These are phyloP conservation scores for Scophthalmus maximus DNA, from an alignment of 2,113 vertebrate genomes.

Conservation along the genomic window DNA sequence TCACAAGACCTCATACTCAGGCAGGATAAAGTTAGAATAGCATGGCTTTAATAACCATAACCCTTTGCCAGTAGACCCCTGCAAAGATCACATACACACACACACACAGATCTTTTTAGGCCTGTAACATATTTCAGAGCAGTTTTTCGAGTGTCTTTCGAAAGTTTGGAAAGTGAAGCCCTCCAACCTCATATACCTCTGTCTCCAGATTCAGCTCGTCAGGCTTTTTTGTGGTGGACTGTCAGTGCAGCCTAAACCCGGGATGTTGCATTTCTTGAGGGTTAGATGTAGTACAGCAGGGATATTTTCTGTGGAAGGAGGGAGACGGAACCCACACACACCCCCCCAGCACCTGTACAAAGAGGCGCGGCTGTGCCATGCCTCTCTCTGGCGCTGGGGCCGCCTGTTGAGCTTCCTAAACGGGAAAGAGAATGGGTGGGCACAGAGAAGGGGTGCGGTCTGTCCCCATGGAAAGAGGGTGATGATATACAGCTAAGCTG, in stretches of 20 bases:
- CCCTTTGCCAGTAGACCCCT: not conserved
- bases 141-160: not conserved
- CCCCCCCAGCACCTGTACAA: conserved; percentile 47
- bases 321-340: conserved; percentile 34
- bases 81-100: not conserved
- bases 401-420: conserved; percentile 52
- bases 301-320: conserved; percentile 47
- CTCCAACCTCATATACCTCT: conserved; percentile 15
- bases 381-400: conserved; percentile 68
- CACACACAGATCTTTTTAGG: not conserved
- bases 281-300: conserved; percentile 57
- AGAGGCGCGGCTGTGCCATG: conserved; percentile 64
- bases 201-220: conserved; percentile 52
- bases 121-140: conserved; percentile 4
- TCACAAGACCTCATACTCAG: not conserved
- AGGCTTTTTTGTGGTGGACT: conserved; percentile 54
- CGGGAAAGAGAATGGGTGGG: conserved; percentile 61
- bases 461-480: conserved; percentile 75
- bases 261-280: conserved; percentile 78
- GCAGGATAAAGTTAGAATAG: conserved; percentile 6
- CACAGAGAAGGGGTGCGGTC: conserved; percentile 46
- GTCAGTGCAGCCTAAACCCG: conserved; percentile 72
- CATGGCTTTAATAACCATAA: conserved; percentile 5
- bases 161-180: conserved; percentile 16
- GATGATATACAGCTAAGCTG: conserved; percentile 81